Base-by-base conservation (phyloP, 2,797 vertebrate genomes). In the Spea hammondii region DNA sequence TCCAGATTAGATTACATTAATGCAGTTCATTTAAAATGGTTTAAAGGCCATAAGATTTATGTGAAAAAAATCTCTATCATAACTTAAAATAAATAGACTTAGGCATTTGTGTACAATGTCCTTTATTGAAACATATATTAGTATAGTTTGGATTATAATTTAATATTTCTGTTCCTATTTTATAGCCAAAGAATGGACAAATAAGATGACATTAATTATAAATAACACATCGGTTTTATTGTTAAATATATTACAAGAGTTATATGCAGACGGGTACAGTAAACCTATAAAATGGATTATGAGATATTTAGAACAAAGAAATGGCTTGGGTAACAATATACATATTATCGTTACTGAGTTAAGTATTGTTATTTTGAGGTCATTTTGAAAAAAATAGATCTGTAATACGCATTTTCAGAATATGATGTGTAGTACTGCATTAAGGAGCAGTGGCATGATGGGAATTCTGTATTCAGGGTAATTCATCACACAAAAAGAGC, bases 1-100 rank as follows among this genome's bases (percentile, higher is more conserved):
- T 92, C 90, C 90, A 92, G 91, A 93, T 92, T 93, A 92, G 89
- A 93, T 94, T 92, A 91, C 88, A 87, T 92, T 93, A 92, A 91
- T 91, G 90, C 88, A 91, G 89, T 92, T 92, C 90, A 90, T 91
- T 92, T 92, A 90, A 90, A 93, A 92, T 91, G 90, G 89, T 91
- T 92, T 92, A 92, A 93, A 93, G 91, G 92, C 90, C 89, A 90
- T 90, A 86, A 89, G 90, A 92, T 90, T 88, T 89, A 89, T 91
- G 88, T 88, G 89, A 90, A 90, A 91, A 87, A 89, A 90, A 90
- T 91, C 89, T 87, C 89, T 89, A 91, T 91, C 88, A 91, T 92
- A 92, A 92, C 89, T 92, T 92, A 92, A 89, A 91, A 91, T 92
- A 93, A 93, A 92, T 91, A 93, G 92, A 91, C 91, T 91, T 89